phyloP scores from a whole-genome alignment of 1,140 invertebrate genomes.

The Melitaea cinxia region DNA sequence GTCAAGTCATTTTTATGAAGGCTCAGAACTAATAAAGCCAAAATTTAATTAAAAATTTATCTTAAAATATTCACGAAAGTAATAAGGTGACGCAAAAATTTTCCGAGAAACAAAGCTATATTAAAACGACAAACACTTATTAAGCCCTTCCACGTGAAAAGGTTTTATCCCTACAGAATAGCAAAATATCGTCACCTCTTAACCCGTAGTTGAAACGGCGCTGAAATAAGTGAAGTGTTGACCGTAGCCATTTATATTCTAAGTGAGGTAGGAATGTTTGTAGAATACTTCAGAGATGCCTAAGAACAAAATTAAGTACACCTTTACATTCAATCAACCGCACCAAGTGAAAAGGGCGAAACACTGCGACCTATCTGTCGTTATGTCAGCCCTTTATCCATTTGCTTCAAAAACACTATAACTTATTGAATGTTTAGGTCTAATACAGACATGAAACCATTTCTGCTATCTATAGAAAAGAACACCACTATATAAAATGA shows the following conservation, averaged over 20 bases:
- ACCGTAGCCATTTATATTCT: constrained; percentile 6
- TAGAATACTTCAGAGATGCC: constrained; percentile 15
- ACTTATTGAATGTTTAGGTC: too few species aligned
- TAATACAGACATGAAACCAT: too few species aligned
- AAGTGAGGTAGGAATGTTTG: constrained; percentile 10
- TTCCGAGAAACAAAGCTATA: background rate
- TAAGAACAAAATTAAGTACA: constrained; percentile 13
- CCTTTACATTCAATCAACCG: constrained; percentile 16
- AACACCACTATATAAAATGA: too few species aligned
- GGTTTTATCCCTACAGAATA: background rate
- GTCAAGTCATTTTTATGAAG: too few species aligned
- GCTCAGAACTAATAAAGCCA: too few species aligned
- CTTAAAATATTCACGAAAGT: too few species aligned
- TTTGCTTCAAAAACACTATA: too few species aligned
- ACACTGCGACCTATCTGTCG: background rate
- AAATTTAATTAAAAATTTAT: too few species aligned
- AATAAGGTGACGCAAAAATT: too few species aligned
- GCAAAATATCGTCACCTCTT: constrained; percentile 8
- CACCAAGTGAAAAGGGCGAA: background rate
- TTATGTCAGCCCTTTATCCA: constrained; percentile 1
- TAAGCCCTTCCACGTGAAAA: background rate
- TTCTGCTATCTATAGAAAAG: too few species aligned
- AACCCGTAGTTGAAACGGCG: constrained; percentile 1
- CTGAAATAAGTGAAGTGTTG: constrained; percentile 7
- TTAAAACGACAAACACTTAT: background rate